Evolutionary conservation across 2,888 invertebrate species (phyloP), one percentile per base, ranked within the genome.

Genomic region (Coenonympha glycerion): DNA sequence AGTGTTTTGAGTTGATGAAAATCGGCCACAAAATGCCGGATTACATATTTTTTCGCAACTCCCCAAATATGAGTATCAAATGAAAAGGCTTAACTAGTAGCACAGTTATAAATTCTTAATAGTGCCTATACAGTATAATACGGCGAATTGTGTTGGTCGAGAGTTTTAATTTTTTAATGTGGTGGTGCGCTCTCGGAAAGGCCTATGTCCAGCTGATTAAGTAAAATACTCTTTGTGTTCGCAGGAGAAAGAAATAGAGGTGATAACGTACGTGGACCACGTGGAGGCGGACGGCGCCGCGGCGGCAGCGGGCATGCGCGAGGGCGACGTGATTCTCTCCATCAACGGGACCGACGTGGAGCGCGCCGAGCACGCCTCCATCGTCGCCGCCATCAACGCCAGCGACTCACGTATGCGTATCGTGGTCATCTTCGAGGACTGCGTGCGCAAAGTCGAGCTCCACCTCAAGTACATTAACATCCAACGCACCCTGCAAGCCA

Each of bases 331-430:
- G 33, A 98, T 98, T 65, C 87, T 98, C 30, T 95, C 97, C 36
- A 97, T 98, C 66, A 98, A 98, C 79, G 98, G 98, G n/a, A 91
- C 91, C 36, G 96, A 96, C 71, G 96, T 98, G 90, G 97, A 97
- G 74, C 92, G 94, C 63, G 94, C 95, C n/a, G 96, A 97, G 70
- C 98, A 98, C 79, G 92, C 95, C 70, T 92, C 95, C 44, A 89
- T 98, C 60, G 97, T 98, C n/a, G 92, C 92, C 65, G 95, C 95
- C 68, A 97, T 98, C 61, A 95, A 95, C 79, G 91, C 92, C 70
- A 95, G 96, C 84, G 95, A 95, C 70, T 89, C 93, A 16, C 90
- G 95, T 58, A 95, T 98, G 94, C 90, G 98, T 47, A 95, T 98
- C 93, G 97, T 98, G 19, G 98, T 98, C 9, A 90, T 98, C 28